Evolutionary conservation across 1,140 invertebrate species (phyloP).

Genomic region (Drosophila pseudoobscura): DNA sequence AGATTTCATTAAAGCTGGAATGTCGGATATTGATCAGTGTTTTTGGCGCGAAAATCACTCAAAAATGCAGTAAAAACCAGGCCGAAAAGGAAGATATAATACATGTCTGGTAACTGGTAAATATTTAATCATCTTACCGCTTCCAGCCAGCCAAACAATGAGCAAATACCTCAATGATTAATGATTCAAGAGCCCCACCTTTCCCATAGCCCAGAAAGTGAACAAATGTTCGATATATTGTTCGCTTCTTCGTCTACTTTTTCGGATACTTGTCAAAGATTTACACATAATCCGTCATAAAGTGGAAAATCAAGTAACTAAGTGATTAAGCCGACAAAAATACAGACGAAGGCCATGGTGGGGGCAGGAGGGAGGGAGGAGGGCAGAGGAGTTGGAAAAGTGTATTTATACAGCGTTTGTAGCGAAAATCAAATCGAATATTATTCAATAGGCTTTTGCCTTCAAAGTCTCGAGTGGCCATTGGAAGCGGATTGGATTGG

Average conservation of each 20-base stretch:
- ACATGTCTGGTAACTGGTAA: not conserved
- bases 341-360: not conserved
- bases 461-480: constrained; percentile 40
- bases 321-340: constrained; percentile 64
- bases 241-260: constrained; percentile 15
- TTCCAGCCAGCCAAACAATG: constrained; percentile 4
- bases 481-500: constrained; percentile 43
- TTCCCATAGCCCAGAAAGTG: constrained; percentile 23
- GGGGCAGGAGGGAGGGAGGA: not conserved
- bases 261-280: constrained; percentile 49
- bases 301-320: constrained; percentile 78
- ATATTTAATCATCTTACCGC: constrained; percentile 2
- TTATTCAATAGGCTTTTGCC: constrained; percentile 76
- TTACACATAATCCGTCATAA: constrained; percentile 75
- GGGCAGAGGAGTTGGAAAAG: not conserved
- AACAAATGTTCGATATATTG: constrained; percentile 54
- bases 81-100: too few species aligned
- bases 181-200: constrained; percentile 20
- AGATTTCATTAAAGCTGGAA: not conserved
- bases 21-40: too few species aligned
- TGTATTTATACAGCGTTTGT: constrained; percentile 33
- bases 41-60: too few species aligned
- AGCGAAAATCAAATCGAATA: constrained; percentile 68
- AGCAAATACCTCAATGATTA: constrained; percentile 51
- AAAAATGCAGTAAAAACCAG: too few species aligned